A percentile compares a stretch with the other conserved stretches of the same genome.
phyloP scores from a whole-genome alignment of 2,888 invertebrate species.

The Coenonympha arcania region DNA sequence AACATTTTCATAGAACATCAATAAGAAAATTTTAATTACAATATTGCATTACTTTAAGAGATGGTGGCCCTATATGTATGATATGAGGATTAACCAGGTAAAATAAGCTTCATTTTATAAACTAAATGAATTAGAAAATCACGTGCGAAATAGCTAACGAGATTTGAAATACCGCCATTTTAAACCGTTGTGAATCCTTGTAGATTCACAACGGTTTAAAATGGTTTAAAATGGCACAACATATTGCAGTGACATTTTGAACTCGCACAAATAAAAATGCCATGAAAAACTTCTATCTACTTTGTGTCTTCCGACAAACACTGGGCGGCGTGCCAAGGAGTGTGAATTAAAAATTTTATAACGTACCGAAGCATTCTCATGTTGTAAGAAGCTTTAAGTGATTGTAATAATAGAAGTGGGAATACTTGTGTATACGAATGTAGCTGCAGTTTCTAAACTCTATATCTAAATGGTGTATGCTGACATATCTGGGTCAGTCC shows the following conservation, averaged over 20 bases:
- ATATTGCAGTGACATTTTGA: constrained; percentile 18
- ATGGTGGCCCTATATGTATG: too few relatives aligned
- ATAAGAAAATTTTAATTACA: too few relatives aligned
- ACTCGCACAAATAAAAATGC: constrained; percentile 20
- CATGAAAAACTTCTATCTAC: constrained; percentile 27
- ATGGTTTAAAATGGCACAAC: too few relatives aligned
- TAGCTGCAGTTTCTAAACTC: too few relatives aligned
- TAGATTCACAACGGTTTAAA: background rate
- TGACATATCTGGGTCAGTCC: too few relatives aligned
- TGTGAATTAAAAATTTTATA: constrained; percentile 26
- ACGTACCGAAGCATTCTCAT: constrained; percentile 15
- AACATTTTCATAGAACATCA: too few relatives aligned
- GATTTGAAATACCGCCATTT: constrained; percentile 1
- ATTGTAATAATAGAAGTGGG: constrained; percentile 13
- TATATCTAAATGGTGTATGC: too few relatives aligned
- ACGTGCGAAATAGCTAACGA: background rate
- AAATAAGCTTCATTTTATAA: background rate
- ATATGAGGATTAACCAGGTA: too few relatives aligned
- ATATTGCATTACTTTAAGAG: too few relatives aligned
- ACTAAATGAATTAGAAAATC: background rate
- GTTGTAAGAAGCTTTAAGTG: constrained; percentile 16
- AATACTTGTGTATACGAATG: too few relatives aligned
- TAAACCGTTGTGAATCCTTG: background rate
- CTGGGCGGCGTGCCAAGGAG: constrained; percentile 54
- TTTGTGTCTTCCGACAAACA: constrained; percentile 50